Evolutionary conservation across 2,888 invertebrate genomes (phyloP).

Genomic region (Pseudolycoriella hygida): DNA sequence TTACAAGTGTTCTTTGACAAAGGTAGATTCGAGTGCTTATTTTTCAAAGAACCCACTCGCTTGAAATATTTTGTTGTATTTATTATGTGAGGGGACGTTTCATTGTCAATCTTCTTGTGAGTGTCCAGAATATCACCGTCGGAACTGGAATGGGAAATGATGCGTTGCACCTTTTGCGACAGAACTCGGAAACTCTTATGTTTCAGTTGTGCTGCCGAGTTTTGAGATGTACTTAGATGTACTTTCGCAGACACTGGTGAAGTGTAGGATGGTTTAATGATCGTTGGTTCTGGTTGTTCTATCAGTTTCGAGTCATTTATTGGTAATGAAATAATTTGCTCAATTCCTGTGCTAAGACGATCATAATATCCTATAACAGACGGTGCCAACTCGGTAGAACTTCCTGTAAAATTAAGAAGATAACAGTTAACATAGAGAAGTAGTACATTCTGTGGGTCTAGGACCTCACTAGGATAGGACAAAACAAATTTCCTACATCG

Average conservation of each 20-base stretch:
- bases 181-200: constrained; percentile 23
- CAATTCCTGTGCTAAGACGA: constrained; percentile 39
- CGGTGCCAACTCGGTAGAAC: constrained; percentile 71
- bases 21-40: constrained; percentile 19
- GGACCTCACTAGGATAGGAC: no score
- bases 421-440: no score
- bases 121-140: neutral
- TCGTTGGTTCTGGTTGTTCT: constrained; percentile 7
- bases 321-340: neutral
- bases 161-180: constrained; percentile 36
- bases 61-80: constrained; percentile 11
- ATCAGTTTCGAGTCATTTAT: constrained; percentile 10
- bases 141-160: constrained; percentile 34
- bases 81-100: constrained; percentile 6
- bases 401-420: constrained; percentile 52
- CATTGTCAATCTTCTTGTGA: neutral
- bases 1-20: constrained; percentile 25
- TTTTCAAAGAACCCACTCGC: constrained; percentile 16
- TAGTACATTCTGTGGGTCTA: no score
- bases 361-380: constrained; percentile 77
- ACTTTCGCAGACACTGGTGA: constrained; percentile 4
- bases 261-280: constrained; percentile 4
- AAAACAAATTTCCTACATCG: no score
- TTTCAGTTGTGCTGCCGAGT: constrained; percentile 9
- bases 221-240: neutral